Conservation (phyloP, 2,797 vertebrate genomes). For the Rhinella marina region DNA sequence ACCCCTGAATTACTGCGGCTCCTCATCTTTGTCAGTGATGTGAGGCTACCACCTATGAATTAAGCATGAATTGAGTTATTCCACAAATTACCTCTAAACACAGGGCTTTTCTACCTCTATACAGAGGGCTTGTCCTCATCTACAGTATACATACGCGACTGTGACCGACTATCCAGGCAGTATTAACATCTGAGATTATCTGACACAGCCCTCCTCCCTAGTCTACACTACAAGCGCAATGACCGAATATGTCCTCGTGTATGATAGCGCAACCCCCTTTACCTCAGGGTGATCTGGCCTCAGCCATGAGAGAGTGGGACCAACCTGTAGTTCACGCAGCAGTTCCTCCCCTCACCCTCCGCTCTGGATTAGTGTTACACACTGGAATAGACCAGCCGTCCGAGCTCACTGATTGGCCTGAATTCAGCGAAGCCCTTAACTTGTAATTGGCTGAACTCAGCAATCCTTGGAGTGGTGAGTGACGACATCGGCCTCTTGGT, state of each 20-base stretch:
- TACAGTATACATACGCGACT: too few species aligned
- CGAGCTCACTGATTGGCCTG: not conserved
- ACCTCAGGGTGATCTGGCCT: not conserved
- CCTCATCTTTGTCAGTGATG: slow-evolving; percentile 78
- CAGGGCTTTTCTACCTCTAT: too few species aligned
- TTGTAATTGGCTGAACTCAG: not conserved
- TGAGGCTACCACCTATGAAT: not conserved
- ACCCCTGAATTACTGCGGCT: slow-evolving; percentile 97
- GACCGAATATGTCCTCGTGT: not conserved
- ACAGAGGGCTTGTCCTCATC: too few species aligned
- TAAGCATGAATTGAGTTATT: not conserved
- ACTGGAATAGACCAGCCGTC: too few species aligned
- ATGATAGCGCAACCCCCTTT: not conserved
- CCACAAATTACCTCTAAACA: too few species aligned
- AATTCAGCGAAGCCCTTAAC: too few species aligned
- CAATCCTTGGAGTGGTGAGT: not conserved
- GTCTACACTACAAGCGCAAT: not conserved
- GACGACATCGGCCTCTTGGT: too few species aligned
- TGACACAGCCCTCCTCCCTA: not conserved
- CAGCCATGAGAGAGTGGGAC: not conserved
- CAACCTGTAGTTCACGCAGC: not conserved
- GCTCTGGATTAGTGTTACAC: too few species aligned
- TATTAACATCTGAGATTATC: not conserved
- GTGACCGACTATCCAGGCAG: too few species aligned
- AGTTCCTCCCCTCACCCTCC: not conserved